Evolutionary conservation across 2,888 invertebrate species (phyloP).

Genomic region (Biston stratarius): DNA sequence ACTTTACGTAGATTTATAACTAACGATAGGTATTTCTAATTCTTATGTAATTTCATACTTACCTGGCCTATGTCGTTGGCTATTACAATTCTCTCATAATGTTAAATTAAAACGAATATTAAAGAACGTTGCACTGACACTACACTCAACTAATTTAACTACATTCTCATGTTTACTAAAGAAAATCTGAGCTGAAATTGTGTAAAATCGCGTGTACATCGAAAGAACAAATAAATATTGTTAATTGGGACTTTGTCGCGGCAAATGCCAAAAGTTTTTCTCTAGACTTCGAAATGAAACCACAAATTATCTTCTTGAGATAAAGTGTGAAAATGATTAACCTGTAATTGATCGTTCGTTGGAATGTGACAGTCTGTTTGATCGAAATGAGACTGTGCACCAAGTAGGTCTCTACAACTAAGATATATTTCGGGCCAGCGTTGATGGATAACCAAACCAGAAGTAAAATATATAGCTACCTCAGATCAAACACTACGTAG

Average conservation of each 20-base stretch:
- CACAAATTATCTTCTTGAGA: background rate
- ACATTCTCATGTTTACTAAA: conserved; percentile 19
- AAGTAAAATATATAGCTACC: too few species aligned
- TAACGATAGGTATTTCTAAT: too few species aligned
- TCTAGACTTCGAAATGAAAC: background rate
- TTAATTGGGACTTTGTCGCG: conserved; percentile 10
- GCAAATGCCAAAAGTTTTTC: background rate
- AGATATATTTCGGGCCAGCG: too few species aligned
- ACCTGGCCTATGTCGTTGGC: conserved; percentile 3
- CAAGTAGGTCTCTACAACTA: too few species aligned
- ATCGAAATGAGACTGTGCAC: too few species aligned
- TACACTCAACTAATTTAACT: conserved; percentile 3
- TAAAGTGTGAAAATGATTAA: background rate
- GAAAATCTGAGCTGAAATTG: conserved; percentile 19
- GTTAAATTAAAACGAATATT: background rate
- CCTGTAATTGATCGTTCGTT: background rate
- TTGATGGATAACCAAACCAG: too few species aligned
- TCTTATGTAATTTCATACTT: background rate
- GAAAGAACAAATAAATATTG: background rate
- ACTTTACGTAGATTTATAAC: too few species aligned
- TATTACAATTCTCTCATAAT: background rate
- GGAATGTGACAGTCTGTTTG: conserved; percentile 6
- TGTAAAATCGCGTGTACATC: conserved; percentile 25
- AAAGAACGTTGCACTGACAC: conserved; percentile 5
- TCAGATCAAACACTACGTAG: too few species aligned